Percentiles rank a stretch among this genome's conserved stretches.
phyloP scores from a whole-genome alignment of 2,888 invertebrate species.

The Cotesia congregata region DNA sequence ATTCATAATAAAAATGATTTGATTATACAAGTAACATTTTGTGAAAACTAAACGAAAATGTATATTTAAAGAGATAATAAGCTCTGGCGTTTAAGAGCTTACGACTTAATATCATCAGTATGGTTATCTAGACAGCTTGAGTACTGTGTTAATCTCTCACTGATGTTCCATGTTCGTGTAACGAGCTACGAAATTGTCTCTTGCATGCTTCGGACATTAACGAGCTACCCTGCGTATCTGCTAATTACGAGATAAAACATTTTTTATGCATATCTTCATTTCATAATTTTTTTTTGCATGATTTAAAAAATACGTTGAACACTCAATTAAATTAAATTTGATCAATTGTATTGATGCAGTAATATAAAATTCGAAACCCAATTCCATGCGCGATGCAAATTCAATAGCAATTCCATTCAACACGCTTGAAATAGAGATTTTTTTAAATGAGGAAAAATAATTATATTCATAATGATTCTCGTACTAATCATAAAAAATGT shows the following conservation, averaged over 20 bases:
- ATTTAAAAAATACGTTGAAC: not conserved
- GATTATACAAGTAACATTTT: not conserved
- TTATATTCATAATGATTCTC: too few relatives aligned
- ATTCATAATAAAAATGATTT: too few relatives aligned
- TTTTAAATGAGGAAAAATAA: too few relatives aligned
- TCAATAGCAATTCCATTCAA: too few relatives aligned
- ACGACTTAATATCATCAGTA: slow-evolving; percentile 37
- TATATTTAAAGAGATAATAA: slow-evolving; percentile 5
- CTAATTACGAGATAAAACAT: not conserved
- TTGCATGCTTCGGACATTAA: slow-evolving; percentile 31
- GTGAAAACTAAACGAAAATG: not conserved
- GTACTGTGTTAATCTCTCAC: slow-evolving; percentile 29
- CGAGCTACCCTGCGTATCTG: slow-evolving; percentile 30
- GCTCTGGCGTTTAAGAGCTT: slow-evolving; percentile 28
- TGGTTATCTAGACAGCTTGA: slow-evolving; percentile 40
- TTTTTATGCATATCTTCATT: not conserved
- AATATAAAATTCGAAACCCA: too few relatives aligned
- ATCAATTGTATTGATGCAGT: too few relatives aligned
- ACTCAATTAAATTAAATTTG: too few relatives aligned
- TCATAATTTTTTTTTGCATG: not conserved
- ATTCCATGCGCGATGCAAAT: too few relatives aligned
- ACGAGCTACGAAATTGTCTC: slow-evolving; percentile 34
- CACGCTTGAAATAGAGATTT: too few relatives aligned
- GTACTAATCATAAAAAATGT: too few relatives aligned
- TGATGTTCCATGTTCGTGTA: slow-evolving; percentile 20